A percentile compares a stretch with the other conserved stretches of the same genome.
Evolutionary conservation across 2,113 vertebrate genomes (phyloP).

Genomic region (Recurvirostra avosetta): DNA sequence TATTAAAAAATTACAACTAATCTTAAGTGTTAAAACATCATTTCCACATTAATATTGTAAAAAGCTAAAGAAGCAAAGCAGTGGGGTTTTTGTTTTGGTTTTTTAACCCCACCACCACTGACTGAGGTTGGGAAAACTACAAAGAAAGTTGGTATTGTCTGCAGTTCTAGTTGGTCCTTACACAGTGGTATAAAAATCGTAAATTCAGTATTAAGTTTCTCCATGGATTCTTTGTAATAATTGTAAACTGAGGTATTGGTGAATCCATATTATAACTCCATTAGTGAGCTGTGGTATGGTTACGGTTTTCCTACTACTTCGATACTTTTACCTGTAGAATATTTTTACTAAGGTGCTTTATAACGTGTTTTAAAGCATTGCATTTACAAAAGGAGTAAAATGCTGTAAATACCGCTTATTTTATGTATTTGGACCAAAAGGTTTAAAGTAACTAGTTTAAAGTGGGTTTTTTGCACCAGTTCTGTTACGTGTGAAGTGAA

Average conservation of each 20-base stretch:
- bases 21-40: slow-evolving; percentile 54
- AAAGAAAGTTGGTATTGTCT: slow-evolving; percentile 46
- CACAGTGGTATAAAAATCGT: slow-evolving; percentile 43
- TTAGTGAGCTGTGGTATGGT: slow-evolving; percentile 78
- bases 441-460: slow-evolving; percentile 73
- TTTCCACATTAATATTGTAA: slow-evolving; percentile 58
- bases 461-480: slow-evolving; percentile 69
- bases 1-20: slow-evolving; percentile 53
- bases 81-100: slow-evolving; percentile 20
- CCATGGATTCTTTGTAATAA: slow-evolving; percentile 68
- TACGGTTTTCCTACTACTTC: slow-evolving; percentile 79
- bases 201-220: slow-evolving; percentile 65
- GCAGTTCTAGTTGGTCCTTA: slow-evolving; percentile 47
- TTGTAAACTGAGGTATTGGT: slow-evolving; percentile 61
- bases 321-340: slow-evolving; percentile 83
- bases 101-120: background rate
- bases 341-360: slow-evolving; percentile 87
- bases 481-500: slow-evolving; percentile 71
- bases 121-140: slow-evolving; percentile 32
- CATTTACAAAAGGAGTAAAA: slow-evolving; percentile 77
- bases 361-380: slow-evolving; percentile 86
- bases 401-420: slow-evolving; percentile 86
- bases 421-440: slow-evolving; percentile 84
- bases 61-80: slow-evolving; percentile 46
- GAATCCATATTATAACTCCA: slow-evolving; percentile 75